Evolutionary conservation across 2,888 invertebrate genomes (phyloP).

Genomic region (Pheosia tremula): DNA sequence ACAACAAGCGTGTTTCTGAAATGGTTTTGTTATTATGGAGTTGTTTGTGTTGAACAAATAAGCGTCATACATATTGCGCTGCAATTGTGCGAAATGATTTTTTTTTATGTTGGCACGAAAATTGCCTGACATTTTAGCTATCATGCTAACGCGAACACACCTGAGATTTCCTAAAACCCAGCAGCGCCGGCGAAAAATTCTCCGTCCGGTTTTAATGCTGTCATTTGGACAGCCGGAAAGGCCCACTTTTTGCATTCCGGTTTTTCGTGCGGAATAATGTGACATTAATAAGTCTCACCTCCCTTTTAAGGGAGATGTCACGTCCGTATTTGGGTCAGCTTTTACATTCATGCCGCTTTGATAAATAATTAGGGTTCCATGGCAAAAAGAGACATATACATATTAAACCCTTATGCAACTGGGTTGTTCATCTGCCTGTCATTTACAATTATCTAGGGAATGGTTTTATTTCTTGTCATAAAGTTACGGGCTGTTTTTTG

Average conservation of each 20-base stretch:
- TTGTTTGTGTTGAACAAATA: constrained; percentile 7
- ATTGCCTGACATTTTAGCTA: constrained; percentile 37
- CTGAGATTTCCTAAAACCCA: constrained; percentile 47
- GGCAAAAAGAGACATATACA: constrained; percentile 33
- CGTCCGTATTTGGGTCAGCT: constrained; percentile 60
- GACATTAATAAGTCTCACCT: constrained; percentile 72
- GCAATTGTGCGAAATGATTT: constrained; percentile 13
- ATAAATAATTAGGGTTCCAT: constrained; percentile 49
- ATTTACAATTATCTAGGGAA: constrained; percentile 29
- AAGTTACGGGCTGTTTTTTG: constrained; percentile 17
- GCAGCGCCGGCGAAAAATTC: constrained; percentile 43
- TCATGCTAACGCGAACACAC: constrained; percentile 33
- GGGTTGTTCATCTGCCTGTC: constrained; percentile 33
- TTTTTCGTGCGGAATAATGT: constrained; percentile 68
- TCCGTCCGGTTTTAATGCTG: constrained; percentile 62
- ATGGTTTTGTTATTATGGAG: constrained; percentile 8
- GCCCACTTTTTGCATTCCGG: constrained; percentile 63
- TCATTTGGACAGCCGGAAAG: constrained; percentile 67
- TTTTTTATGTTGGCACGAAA: constrained; percentile 13
- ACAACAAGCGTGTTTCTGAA: constrained; percentile 14
- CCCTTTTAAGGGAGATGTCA: constrained; percentile 61
- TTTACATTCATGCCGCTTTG: constrained; percentile 50
- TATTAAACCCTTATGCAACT: constrained; percentile 34
- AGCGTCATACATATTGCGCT: constrained; percentile 2
- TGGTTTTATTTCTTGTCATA: constrained; percentile 22